Conservation (phyloP, 2,888 invertebrate species). For the Listrodromus nycthemerus region DNA sequence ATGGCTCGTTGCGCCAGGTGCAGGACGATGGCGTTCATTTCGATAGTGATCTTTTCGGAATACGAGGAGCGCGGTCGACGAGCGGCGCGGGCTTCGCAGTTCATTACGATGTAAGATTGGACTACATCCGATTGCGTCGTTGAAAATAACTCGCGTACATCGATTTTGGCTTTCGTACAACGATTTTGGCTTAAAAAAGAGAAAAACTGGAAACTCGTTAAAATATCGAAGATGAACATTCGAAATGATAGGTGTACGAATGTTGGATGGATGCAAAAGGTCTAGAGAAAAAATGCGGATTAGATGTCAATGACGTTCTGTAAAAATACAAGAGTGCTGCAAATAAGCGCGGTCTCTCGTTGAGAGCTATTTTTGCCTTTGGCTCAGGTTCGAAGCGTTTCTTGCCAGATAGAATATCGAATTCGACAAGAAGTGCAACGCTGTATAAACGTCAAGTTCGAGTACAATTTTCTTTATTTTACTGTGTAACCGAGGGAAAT, state of each 20-base stretch:
- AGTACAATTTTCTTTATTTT: not conserved
- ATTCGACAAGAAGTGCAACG: not conserved
- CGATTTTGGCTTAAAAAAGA: not conserved
- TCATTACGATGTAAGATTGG: slow-evolving; percentile 9
- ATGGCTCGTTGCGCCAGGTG: slow-evolving; percentile 30
- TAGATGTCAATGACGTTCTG: slow-evolving; percentile 18
- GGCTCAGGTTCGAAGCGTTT: slow-evolving; percentile 4
- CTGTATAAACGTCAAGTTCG: not conserved
- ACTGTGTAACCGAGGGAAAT: not conserved
- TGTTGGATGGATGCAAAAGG: not conserved
- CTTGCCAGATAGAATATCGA: slow-evolving; percentile 10
- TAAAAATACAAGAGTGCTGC: slow-evolving; percentile 5
- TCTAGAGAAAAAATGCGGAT: not conserved
- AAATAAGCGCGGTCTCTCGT: not conserved
- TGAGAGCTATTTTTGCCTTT: slow-evolving; percentile 23
- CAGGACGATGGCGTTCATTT: slow-evolving; percentile 6
- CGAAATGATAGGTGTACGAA: not conserved
- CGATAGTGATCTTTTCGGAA: slow-evolving; percentile 21
- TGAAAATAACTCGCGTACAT: not conserved
- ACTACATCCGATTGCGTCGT: slow-evolving; percentile 14
- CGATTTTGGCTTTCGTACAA: not conserved
- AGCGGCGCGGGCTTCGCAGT: not conserved
- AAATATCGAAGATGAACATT: not conserved
- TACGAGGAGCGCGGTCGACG: not conserved
- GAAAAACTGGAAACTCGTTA: not conserved